These are phyloP conservation scores for Drosophila merina DNA, from an alignment of 2,888 invertebrate species.

Conservation along the genomic window DNA sequence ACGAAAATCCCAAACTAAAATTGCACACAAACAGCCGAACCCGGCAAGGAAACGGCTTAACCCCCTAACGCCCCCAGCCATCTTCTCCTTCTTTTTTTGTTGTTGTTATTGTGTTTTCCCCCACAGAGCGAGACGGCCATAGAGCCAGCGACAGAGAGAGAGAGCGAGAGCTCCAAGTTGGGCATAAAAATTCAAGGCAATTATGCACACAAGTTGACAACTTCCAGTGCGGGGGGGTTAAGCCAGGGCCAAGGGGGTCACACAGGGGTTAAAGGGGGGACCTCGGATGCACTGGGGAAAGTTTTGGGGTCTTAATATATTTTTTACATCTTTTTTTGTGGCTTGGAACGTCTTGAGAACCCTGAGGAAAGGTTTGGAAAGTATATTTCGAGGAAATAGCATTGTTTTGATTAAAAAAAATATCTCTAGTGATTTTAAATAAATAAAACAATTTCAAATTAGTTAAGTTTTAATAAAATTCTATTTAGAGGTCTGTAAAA, in stretches of 20 bases:
- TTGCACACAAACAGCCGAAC: constrained; percentile 69
- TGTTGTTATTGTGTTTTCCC: constrained; percentile 2
- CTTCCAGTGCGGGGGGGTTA: constrained; percentile 50
- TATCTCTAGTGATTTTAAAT: no score
- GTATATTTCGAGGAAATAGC: no score
- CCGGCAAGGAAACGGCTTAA: constrained; percentile 38
- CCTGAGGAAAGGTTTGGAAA: no score
- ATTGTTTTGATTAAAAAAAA: no score
- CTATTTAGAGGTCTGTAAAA: no score
- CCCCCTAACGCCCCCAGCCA: not conserved
- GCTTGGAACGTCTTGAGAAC: not conserved
- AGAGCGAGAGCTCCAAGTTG: constrained; percentile 58
- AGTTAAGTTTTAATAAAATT: no score
- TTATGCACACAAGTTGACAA: constrained; percentile 79
- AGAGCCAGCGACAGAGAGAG: constrained; percentile 15
- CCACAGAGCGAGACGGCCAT: constrained; percentile 12
- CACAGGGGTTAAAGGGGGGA: constrained; percentile 3
- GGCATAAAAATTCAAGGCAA: constrained; percentile 64
- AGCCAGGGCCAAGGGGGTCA: constrained; percentile 1
- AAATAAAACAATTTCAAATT: no score
- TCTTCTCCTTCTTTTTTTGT: not conserved
- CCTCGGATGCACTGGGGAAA: not conserved
- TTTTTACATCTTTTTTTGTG: not conserved
- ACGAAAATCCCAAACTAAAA: constrained; percentile 83
- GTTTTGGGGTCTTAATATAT: not conserved